These are phyloP conservation scores for Desmodus rotundus DNA, from an alignment of 2,113 vertebrate species.

Conservation along the genomic window DNA sequence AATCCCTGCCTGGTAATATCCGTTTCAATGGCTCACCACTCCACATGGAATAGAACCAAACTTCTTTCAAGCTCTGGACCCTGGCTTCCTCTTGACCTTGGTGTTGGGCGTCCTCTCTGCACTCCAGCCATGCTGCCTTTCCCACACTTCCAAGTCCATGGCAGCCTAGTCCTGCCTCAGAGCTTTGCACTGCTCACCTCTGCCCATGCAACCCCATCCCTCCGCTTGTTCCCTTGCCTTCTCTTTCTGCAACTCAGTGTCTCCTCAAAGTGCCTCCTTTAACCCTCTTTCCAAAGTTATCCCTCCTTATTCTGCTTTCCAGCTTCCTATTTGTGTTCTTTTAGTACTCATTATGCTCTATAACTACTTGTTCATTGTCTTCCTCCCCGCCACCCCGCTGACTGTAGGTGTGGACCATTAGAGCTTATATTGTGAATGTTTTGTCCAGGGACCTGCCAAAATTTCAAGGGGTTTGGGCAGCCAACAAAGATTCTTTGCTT, in stretches of 20 bases:
- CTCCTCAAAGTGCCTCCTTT: neutral
- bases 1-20: neutral
- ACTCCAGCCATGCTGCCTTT: neutral
- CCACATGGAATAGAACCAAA: neutral
- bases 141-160: accelerated
- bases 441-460: neutral
- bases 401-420: neutral
- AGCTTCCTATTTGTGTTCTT: neutral
- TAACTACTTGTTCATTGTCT: neutral
- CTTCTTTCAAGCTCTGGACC: neutral
- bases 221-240: neutral
- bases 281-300: neutral
- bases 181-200: neutral
- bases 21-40: neutral
- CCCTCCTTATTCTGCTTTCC: neutral
- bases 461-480: neutral
- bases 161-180: neutral
- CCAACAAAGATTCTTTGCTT: neutral
- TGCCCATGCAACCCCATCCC: no score
- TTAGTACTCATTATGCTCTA: neutral
- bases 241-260: neutral
- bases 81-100: neutral
- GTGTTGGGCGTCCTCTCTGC: accelerated
- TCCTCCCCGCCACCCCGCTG: neutral
- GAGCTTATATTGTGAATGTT: neutral